Evolutionary conservation across 2,797 vertebrate genomes (phyloP).

Genomic region (Channallabes apus): DNA sequence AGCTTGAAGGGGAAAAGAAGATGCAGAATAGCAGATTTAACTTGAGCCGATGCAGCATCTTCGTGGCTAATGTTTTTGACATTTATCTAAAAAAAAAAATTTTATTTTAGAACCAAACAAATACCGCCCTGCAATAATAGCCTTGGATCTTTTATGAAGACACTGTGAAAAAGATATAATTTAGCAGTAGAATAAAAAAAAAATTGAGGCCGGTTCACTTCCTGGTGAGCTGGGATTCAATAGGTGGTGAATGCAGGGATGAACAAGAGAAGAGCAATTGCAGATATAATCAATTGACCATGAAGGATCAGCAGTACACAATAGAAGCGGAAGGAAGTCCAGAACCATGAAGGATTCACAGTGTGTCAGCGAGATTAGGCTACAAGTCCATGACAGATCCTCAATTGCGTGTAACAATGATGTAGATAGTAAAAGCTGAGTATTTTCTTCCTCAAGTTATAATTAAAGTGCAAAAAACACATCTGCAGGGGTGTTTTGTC

Average conservation of each 20-base stretch:
- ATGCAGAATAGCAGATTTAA: conserved; percentile 5
- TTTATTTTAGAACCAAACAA: neutral
- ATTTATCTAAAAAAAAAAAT: conserved; percentile 5
- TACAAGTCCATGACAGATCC: conserved; percentile 14
- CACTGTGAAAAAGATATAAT: neutral
- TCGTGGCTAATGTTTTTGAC: neutral
- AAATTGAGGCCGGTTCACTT: neutral
- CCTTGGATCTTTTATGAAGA: neutral
- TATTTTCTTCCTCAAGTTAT: conserved; percentile 7
- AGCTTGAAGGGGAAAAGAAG: neutral
- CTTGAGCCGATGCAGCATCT: neutral
- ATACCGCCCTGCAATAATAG: neutral
- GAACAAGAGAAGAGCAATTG: conserved; percentile 7
- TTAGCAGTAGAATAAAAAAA: neutral
- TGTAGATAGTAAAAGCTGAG: neutral
- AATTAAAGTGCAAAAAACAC: conserved; percentile 3
- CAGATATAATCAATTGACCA: conserved; percentile 28
- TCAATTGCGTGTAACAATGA: conserved; percentile 10
- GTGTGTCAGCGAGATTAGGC: conserved; percentile 23
- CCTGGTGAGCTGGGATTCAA: conserved; percentile 2
- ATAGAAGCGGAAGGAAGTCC: neutral
- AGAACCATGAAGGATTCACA: conserved; percentile 15
- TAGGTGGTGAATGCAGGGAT: neutral
- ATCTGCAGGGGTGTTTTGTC: conserved; percentile 20
- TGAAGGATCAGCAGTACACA: conserved; percentile 13